A percentile compares a stretch with the other conserved stretches of the same genome.
Conservation (phyloP, 2,797 vertebrate genomes). For the Onychomys leucogaster region DNA sequence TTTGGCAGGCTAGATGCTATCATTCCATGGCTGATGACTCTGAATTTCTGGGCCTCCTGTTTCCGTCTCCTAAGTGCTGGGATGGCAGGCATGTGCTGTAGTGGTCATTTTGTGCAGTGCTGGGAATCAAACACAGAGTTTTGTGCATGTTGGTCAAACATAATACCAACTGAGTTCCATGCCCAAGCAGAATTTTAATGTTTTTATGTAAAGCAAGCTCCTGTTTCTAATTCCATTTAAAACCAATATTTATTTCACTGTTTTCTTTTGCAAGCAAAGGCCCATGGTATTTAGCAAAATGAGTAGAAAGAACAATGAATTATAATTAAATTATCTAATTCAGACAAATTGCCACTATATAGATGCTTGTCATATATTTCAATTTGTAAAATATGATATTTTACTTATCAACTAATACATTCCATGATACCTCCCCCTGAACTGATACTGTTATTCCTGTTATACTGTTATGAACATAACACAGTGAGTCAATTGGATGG, state of each 20-base stretch:
- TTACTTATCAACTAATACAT: neutral
- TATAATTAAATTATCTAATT: neutral
- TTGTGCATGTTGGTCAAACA: neutral
- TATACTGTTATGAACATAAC: neutral
- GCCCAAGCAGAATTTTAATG: neutral
- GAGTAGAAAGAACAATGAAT: neutral
- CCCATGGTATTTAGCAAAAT: neutral
- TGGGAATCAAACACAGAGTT: neutral
- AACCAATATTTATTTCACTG: neutral
- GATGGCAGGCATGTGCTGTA: neutral
- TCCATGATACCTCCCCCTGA: neutral
- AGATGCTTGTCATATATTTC: neutral
- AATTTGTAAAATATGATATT: neutral
- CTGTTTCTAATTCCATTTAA: constrained; percentile 21
- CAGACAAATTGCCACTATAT: neutral
- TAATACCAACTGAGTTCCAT: neutral
- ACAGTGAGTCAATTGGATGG: neutral
- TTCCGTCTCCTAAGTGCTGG: neutral
- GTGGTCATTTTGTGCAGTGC: neutral
- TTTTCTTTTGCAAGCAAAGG: neutral
- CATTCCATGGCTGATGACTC: neutral
- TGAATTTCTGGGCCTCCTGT: neutral
- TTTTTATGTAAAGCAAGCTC: neutral
- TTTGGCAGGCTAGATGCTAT: neutral
- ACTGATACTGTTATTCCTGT: neutral